Evolutionary conservation across 2,888 invertebrate genomes (phyloP), one percentile per base, ranked within the genome.

Genomic region (Epirrhoe alternata): DNA sequence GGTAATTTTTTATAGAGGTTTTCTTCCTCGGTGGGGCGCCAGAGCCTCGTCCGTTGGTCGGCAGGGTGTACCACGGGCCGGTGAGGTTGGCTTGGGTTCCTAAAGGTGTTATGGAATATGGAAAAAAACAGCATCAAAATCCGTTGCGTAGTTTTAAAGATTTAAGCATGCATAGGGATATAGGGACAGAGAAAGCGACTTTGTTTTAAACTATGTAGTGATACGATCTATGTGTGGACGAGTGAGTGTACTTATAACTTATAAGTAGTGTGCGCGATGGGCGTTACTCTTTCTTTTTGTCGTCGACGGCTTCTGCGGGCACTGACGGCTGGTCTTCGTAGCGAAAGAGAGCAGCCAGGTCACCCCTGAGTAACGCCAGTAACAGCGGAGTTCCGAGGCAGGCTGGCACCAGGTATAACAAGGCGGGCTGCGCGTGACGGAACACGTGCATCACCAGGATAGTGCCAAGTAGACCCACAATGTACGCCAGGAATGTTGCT

Each of bases 401-500:
- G 12, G 98, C 97, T 6, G 99, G 99, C 69, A 99, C 99, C 73
- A 99, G 94, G 90, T 99, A 99, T 78, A 99, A 93, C 66, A 99
- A 94, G 60, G 99, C 99, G 0, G 99, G 99, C 94, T 99, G 98
- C 30, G 99, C 99, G 93, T 99, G 99, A 89, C 98, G 98, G 93
- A 98, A 99, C 75, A 98, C 94, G 92, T 99, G 99, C 99, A 99
- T 99, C 68, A 99, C 97, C 76, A 97, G 95, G 88, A 99, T 99
- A 0, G 99, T 99, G 24, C 97, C 95, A 86, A 98, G 92, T 70
- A 99, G 94, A 0, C 99, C 99, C 80, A 98, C 88, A 79, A 99
- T 96, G 88, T 99, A 99, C 1, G 99, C 99, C 52, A 95, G 85
- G 87, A 99, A 97, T 4, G 99, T 97, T 3, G 97, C 95, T 83